Evolutionary conservation across 37 sponge, comb jelly and placozoan species (phyloP).

Genomic region (Dysidea cf. avara): DNA sequence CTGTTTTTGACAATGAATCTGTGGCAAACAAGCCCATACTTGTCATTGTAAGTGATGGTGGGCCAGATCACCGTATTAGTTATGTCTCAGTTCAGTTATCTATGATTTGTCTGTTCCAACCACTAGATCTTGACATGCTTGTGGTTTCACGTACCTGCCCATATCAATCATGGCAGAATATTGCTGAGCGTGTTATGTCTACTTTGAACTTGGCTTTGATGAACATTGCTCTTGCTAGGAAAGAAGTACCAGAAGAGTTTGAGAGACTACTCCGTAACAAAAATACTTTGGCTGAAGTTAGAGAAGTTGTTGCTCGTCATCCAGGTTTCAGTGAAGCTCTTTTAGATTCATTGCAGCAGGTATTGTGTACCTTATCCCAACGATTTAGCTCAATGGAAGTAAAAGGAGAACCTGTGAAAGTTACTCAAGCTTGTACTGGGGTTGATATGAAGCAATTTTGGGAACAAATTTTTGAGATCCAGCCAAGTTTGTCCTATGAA

Average conservation of each 20-base stretch:
- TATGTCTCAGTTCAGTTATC: conserved; percentile 7
- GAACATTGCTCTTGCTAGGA: conserved; percentile 3
- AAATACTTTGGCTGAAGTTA: conserved; percentile 6
- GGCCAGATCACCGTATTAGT: conserved; percentile 4
- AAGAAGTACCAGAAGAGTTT: background rate
- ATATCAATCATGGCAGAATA: conserved; percentile 3
- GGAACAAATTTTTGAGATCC: background rate
- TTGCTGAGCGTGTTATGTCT: conserved; percentile 5
- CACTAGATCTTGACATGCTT: conserved; percentile 5
- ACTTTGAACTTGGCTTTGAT: conserved; percentile 6
- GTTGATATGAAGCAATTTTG: background rate
- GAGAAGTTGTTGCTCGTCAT: background rate
- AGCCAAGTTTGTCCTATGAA: background rate
- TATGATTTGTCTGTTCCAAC: background rate
- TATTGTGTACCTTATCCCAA: background rate
- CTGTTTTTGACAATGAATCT: background rate
- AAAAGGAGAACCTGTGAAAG: background rate
- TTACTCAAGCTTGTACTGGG: background rate
- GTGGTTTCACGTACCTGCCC: conserved; percentile 9
- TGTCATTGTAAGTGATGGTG: conserved; percentile 16
- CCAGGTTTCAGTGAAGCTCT: background rate
- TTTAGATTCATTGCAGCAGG: background rate
- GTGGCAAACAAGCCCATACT: background rate
- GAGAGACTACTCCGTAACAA: background rate
- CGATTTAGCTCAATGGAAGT: conserved; percentile 2